Percentiles rank a stretch among this genome's conserved stretches.
These are phyloP conservation scores for Caenorhabditis latens DNA, from an alignment of 1,140 invertebrate species.

Conservation along the genomic window DNA sequence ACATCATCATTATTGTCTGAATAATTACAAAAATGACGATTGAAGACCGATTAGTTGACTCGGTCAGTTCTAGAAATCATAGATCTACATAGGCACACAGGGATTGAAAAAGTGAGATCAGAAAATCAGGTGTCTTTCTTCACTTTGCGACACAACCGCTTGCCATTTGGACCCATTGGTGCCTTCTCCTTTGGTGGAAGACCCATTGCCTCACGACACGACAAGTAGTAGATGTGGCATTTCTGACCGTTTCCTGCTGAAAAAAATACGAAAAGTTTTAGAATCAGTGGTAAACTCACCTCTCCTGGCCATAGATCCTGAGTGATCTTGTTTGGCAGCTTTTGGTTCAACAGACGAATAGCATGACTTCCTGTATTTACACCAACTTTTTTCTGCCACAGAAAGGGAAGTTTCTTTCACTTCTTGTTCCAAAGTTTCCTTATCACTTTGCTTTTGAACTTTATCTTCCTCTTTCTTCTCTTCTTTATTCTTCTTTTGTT, in stretches of 20 bases:
- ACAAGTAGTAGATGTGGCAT: slow-evolving; percentile 63
- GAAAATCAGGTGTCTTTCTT: slow-evolving; percentile 60
- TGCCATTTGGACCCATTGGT: slow-evolving; percentile 69
- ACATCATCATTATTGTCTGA: slow-evolving; percentile 57
- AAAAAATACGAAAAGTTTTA: not conserved
- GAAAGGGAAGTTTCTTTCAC: slow-evolving; percentile 22
- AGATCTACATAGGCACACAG: slow-evolving; percentile 46
- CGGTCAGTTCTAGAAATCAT: slow-evolving; percentile 15
- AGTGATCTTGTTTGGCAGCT: slow-evolving; percentile 52
- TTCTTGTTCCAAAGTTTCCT: slow-evolving; percentile 28
- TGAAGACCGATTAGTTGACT: slow-evolving; percentile 3
- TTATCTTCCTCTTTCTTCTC: slow-evolving; percentile 39
- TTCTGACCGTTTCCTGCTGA: slow-evolving; percentile 34
- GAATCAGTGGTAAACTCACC: not conserved
- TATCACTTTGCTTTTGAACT: not conserved
- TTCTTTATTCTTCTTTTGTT: slow-evolving; percentile 51
- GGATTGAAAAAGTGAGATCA: slow-evolving; percentile 57
- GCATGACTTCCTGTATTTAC: slow-evolving; percentile 52
- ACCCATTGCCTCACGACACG: slow-evolving; percentile 68
- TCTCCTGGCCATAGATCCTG: slow-evolving; percentile 46
- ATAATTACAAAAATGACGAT: slow-evolving; percentile 59
- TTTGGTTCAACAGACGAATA: slow-evolving; percentile 58
- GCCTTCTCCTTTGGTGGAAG: slow-evolving; percentile 68
- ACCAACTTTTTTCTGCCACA: not conserved
- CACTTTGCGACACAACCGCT: slow-evolving; percentile 70